A percentile compares a stretch with the other conserved stretches of the same genome.
Evolutionary conservation across 64 coral and sea anemone genomes (phyloP).

Genomic region (Dendrophyllia cribrosa): DNA sequence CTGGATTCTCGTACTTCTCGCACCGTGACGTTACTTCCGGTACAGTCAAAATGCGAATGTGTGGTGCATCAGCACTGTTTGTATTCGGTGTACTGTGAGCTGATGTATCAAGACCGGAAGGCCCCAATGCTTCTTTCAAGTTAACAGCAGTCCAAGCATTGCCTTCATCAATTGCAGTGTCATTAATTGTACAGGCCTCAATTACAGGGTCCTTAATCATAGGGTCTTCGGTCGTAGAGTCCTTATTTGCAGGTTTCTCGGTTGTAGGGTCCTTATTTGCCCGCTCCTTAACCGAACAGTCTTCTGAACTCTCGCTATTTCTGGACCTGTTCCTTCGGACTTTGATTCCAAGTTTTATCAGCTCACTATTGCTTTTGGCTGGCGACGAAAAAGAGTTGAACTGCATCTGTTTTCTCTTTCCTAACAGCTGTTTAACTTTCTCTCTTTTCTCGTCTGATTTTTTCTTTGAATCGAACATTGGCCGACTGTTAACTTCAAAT

Average conservation of each 20-base stretch:
- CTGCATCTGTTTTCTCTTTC: conserved; percentile 30
- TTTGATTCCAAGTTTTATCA: conserved; percentile 1
- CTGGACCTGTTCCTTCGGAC: not conserved
- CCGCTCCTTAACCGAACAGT: not conserved
- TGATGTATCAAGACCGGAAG: not conserved
- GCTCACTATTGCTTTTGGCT: not conserved
- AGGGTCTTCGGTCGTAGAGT: not conserved
- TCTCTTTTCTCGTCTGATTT: conserved; percentile 22
- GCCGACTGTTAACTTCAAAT: conserved; percentile 23
- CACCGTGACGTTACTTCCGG: not conserved
- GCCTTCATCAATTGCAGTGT: not conserved
- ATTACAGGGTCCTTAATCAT: not conserved
- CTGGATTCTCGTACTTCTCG: not conserved
- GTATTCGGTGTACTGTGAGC: not conserved
- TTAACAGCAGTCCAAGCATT: not conserved
- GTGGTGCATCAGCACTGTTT: not conserved
- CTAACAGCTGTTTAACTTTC: conserved; percentile 6
- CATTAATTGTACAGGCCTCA: not conserved
- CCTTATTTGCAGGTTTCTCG: not conserved
- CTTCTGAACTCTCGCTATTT: not conserved
- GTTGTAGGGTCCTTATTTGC: not conserved
- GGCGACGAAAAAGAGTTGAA: not conserved
- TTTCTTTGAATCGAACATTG: conserved; percentile 12
- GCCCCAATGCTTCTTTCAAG: not conserved
- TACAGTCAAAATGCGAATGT: not conserved